Base-by-base conservation (phyloP, 2,113 vertebrate species). In the Oxyruncus cristatus region DNA sequence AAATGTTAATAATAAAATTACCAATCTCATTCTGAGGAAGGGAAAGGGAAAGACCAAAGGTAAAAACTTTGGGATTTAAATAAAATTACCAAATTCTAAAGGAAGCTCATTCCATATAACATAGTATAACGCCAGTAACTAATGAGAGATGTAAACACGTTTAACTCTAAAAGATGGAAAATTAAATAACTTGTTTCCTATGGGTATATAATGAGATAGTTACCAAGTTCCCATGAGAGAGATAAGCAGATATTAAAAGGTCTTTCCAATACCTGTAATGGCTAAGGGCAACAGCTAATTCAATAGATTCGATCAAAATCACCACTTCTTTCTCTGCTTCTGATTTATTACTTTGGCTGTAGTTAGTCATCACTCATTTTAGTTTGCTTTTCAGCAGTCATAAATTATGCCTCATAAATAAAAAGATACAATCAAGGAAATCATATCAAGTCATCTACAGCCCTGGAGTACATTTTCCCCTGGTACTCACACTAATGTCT, bases 381-480 rank as follows among this genome's bases (percentile, higher is more conserved):
- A 98, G 98, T 98, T 99, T 99, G 98, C 98, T 99, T 98, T 98
- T 97, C 97, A 96, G 97, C 95, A 97, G 98, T 99, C 99, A 99
- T 99, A 99, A 99, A 99, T 99, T 99, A 99, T 98, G 97, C 97
- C 99, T 99, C 99, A 99, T 99, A 99, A 99, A 99, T 99, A 99
- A 99, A 98, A 99, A 98, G 98, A 98, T 98, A 99, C 98, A 99
- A 99, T 99, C 99, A 99, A 98, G 98, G 97, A 98, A 99, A 99
- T 98, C 98, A 98, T 98, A 99, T 99, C 98, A 99, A 99, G 98
- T 98, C 98, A 98, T 98, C 97, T 97, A 96, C 97, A 98, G 97
- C 98, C 98, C 98, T 98, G 97, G 98, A 98, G 98, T 97, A 33
- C 97, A 97, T 98, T 97, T 97, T 97, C 98, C 97, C 98, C 94